A percentile compares a stretch with the other conserved stretches of the same genome.
These are phyloP conservation scores for Sphaeridia pumilis DNA, from an alignment of 2,888 invertebrate genomes.

Conservation along the genomic window DNA sequence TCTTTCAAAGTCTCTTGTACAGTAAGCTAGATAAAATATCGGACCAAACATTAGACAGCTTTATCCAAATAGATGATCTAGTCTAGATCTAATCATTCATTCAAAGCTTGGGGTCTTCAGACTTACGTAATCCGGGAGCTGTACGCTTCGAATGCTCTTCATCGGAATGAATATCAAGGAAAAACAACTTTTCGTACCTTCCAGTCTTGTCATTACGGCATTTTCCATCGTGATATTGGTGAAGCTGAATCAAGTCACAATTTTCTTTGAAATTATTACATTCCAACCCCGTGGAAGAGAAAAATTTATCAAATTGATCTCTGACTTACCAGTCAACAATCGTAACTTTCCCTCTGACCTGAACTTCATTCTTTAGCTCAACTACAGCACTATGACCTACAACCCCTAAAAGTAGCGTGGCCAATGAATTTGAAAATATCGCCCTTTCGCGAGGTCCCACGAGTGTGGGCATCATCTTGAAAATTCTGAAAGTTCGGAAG, in stretches of 20 bases:
- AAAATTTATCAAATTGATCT: background rate
- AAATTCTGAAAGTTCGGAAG: too few relatives aligned
- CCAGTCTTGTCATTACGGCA: conserved; percentile 7
- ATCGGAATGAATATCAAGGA: conserved; percentile 13
- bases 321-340: conserved; percentile 16
- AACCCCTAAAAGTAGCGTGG: conserved; percentile 12
- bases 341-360: conserved; percentile 9
- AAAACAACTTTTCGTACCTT: conserved; percentile 8
- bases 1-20: conserved; percentile 10
- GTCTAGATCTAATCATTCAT: too few relatives aligned
- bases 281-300: background rate
- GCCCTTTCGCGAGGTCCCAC: conserved; percentile 13
- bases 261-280: too few relatives aligned
- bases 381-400: conserved; percentile 7
- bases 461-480: conserved; percentile 1
- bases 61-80: too few relatives aligned
- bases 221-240: conserved; percentile 18
- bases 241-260: too few relatives aligned
- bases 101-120: background rate
- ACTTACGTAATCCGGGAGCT: conserved; percentile 15
- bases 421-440: conserved; percentile 12
- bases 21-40: conserved; percentile 5
- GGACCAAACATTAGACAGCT: background rate
- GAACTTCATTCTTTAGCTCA: conserved; percentile 12
- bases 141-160: conserved; percentile 7